A percentile compares a stretch with the other conserved stretches of the same genome.
These are phyloP conservation scores for Rhagophthalmus giganteus DNA, from an alignment of 2,888 invertebrate species.

Conservation along the genomic window DNA sequence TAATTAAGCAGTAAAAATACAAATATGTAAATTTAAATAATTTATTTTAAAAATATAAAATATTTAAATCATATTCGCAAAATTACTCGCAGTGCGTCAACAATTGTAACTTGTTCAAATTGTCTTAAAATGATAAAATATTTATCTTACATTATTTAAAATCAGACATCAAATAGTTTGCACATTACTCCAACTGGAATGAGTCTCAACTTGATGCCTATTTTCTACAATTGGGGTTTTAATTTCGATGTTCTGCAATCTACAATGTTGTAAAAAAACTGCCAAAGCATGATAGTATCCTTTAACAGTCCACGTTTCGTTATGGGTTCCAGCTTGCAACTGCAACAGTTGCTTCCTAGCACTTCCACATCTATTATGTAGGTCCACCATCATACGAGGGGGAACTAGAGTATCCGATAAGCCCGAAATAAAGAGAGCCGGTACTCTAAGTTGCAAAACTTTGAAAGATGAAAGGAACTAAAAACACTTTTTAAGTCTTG, in stretches of 20 bases:
- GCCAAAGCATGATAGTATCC: constrained; percentile 71
- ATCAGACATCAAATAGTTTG: no score
- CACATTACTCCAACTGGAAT: constrained; percentile 9
- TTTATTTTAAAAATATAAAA: no score
- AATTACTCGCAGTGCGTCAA: no score
- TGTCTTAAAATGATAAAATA: no score
- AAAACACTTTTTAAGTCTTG: constrained; percentile 41
- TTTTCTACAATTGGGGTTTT: constrained; percentile 3
- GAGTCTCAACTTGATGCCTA: constrained; percentile 1
- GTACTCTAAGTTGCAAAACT: constrained; percentile 71
- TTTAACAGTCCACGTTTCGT: constrained; percentile 90
- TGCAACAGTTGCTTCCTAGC: constrained; percentile 75
- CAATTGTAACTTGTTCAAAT: no score
- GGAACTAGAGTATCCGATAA: constrained; percentile 86
- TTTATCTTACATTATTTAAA: no score
- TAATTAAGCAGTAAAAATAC: no score
- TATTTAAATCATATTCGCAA: no score
- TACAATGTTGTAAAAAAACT: constrained; percentile 58
- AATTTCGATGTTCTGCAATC: constrained; percentile 39
- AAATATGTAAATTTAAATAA: no score
- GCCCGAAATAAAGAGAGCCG: constrained; percentile 87
- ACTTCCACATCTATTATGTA: constrained; percentile 76
- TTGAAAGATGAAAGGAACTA: constrained; percentile 77
- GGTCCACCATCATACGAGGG: constrained; percentile 83
- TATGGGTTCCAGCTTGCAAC: constrained; percentile 85